These are phyloP conservation scores for Sphyrna mokarran DNA, from an alignment of 2,113 vertebrate species.

Conservation along the genomic window DNA sequence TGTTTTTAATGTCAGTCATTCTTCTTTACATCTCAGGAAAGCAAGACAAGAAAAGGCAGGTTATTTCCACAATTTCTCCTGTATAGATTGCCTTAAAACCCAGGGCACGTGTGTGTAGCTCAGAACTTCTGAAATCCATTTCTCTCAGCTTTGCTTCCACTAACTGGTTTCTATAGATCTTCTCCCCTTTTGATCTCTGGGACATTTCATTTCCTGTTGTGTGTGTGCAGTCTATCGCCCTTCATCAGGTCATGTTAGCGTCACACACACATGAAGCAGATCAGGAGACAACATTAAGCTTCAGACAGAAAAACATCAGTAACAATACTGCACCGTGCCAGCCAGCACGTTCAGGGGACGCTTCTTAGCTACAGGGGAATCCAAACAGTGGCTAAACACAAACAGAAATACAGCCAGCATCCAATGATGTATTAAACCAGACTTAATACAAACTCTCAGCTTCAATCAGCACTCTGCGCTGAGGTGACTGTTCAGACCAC, in stretches of 20 bases:
- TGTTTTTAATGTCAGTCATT: neutral
- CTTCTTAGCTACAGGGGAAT: too few species aligned
- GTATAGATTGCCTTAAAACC: neutral
- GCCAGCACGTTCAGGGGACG: neutral
- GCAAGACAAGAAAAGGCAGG: neutral
- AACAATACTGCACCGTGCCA: neutral
- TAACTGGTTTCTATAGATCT: neutral
- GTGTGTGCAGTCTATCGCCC: neutral
- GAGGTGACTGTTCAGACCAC: neutral
- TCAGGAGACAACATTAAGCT: neutral
- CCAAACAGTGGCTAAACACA: too few species aligned
- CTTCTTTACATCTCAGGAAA: neutral
- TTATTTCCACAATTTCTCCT: neutral
- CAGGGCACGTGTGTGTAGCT: neutral
- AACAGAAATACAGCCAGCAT: neutral
- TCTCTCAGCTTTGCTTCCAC: neutral
- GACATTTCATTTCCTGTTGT: neutral
- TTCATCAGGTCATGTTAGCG: neutral
- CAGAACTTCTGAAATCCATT: neutral
- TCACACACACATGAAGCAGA: neutral
- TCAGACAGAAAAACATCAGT: neutral
- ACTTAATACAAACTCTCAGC: neutral
- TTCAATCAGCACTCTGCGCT: neutral
- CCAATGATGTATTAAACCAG: neutral
- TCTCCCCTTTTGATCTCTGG: neutral